These are phyloP conservation scores for Diadophis punctatus DNA, from an alignment of 2,113 vertebrate species.

Conservation along the genomic window DNA sequence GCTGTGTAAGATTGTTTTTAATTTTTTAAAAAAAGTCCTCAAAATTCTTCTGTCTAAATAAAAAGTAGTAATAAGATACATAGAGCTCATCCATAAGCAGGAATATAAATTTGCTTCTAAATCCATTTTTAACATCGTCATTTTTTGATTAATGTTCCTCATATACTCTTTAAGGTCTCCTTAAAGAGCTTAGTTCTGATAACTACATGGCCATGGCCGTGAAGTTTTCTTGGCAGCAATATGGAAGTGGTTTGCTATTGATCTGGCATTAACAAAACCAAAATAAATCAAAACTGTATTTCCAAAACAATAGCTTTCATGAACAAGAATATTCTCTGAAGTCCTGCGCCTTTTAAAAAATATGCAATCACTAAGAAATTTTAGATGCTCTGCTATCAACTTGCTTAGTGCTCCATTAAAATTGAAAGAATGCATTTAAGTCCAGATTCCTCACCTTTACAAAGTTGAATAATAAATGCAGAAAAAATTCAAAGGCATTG, in stretches of 20 bases:
- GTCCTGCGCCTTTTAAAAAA: constrained; percentile 22
- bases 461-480: neutral
- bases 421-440: constrained; percentile 42
- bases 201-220: neutral
- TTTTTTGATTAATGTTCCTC: constrained; percentile 11
- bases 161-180: neutral
- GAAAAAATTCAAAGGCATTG: neutral
- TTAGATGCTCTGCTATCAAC: constrained; percentile 3
- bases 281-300: constrained; percentile 11
- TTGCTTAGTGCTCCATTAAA: constrained; percentile 16
- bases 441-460: neutral
- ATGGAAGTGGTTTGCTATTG: neutral
- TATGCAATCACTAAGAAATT: constrained; percentile 26
- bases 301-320: constrained; percentile 17
- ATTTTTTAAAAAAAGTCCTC: neutral
- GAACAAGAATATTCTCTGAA: neutral
- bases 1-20: constrained; percentile 66
- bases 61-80: neutral
- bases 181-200: neutral
- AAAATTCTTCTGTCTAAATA: neutral
- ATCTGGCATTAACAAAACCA: neutral
- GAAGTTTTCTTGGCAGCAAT: neutral
- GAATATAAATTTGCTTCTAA: constrained; percentile 7
- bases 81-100: neutral
- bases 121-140: constrained; percentile 7